Conservation (phyloP, 1,140 invertebrate genomes). For the Asobara japonica region DNA sequence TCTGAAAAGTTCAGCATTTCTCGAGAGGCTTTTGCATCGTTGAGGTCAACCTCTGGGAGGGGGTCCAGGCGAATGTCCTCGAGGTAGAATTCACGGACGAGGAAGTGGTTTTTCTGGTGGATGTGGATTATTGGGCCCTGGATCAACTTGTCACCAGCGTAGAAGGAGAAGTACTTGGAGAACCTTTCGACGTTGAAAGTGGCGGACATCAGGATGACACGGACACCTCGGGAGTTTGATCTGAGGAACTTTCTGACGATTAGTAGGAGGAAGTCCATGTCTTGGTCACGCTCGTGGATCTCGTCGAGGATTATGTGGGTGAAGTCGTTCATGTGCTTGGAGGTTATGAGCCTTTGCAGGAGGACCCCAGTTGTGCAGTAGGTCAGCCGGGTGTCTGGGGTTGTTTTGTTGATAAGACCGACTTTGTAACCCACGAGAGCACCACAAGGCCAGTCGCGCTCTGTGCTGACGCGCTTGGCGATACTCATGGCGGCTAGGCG, state of each 20-base stretch:
- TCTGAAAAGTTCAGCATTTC: neutral
- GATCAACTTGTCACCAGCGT: conserved; percentile 59
- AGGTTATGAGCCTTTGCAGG: conserved; percentile 78
- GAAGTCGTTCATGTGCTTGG: conserved; percentile 69
- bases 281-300: conserved; percentile 94
- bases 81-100: conserved; percentile 76
- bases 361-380: conserved; percentile 90
- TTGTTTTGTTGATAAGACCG: conserved; percentile 70
- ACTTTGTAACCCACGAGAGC: conserved; percentile 87
- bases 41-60: conserved; percentile 36
- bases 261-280: conserved; percentile 93
- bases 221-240: conserved; percentile 76
- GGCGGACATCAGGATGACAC: conserved; percentile 89
- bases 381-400: conserved; percentile 79
- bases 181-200: conserved; percentile 82
- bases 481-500: conserved; percentile 87
- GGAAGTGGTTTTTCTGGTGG: conserved; percentile 64
- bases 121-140: conserved; percentile 71
- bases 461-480: conserved; percentile 79
- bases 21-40: conserved; percentile 38
- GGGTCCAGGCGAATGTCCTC: conserved; percentile 68
- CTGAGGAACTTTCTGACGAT: conserved; percentile 84
- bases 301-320: conserved; percentile 96
- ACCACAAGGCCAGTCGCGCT: conserved; percentile 80
- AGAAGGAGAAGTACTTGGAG: conserved; percentile 78